Evolutionary conservation across 2,797 vertebrate genomes (phyloP).

Genomic region (Anguilla megastoma): DNA sequence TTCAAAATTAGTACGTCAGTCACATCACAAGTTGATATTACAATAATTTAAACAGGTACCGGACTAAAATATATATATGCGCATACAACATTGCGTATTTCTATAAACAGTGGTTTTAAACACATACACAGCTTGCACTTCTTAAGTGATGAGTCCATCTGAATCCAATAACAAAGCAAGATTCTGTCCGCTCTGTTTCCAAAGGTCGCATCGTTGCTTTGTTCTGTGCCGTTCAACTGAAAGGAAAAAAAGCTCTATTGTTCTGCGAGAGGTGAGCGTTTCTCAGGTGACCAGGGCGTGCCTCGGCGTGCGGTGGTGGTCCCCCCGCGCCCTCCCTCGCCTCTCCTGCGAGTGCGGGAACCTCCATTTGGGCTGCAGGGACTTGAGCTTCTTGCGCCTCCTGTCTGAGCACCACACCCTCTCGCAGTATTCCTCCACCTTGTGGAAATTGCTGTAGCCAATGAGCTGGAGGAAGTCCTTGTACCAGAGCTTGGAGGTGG

Average conservation of each 20-base stretch:
- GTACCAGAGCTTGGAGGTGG: constrained; percentile 79
- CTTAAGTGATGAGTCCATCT: constrained; percentile 42
- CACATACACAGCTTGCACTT: constrained; percentile 34
- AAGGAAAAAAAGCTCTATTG: background rate
- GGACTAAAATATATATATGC: constrained; percentile 47
- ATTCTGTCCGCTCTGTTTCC: constrained; percentile 46
- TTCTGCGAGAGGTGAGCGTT: background rate
- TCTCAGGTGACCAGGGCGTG: constrained; percentile 79
- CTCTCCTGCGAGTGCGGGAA: constrained; percentile 77
- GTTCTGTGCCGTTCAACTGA: background rate
- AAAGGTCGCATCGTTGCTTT: constrained; percentile 37
- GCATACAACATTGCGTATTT: constrained; percentile 25
- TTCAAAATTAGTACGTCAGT: constrained; percentile 58
- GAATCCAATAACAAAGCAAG: constrained; percentile 34
- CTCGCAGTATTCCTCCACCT: constrained; percentile 95
- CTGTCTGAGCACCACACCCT: constrained; percentile 94
- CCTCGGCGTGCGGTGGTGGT: constrained; percentile 84
- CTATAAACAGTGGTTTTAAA: constrained; percentile 31
- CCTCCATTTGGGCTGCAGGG: constrained; percentile 81
- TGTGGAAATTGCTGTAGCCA: constrained; percentile 90
- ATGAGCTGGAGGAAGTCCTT: constrained; percentile 96
- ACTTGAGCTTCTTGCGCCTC: constrained; percentile 87
- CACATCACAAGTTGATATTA: constrained; percentile 51
- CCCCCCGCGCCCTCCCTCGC: constrained; percentile 69
- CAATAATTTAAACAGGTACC: constrained; percentile 72